These are phyloP conservation scores for Cotesia typhae DNA, from an alignment of 1,140 invertebrate species.

Conservation along the genomic window DNA sequence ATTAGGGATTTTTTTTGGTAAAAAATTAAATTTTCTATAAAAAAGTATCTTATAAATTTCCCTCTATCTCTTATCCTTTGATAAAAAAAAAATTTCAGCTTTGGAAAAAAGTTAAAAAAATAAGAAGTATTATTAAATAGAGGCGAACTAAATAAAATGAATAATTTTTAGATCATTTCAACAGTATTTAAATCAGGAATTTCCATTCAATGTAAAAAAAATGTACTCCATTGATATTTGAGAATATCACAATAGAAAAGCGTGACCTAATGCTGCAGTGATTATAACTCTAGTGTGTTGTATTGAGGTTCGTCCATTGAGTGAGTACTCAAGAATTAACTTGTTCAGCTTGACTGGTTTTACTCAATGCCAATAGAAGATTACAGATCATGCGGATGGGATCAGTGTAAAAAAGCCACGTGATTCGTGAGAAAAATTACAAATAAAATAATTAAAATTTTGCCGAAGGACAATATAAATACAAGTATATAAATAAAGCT, in stretches of 20 bases:
- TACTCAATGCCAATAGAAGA: constrained; percentile 50
- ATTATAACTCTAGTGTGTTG: constrained; percentile 42
- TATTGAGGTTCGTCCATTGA: constrained; percentile 48
- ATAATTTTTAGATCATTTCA: not conserved
- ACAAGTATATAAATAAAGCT: too few species aligned
- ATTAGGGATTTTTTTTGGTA: too few species aligned
- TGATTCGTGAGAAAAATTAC: not conserved
- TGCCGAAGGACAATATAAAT: too few species aligned
- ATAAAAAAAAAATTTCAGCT: too few species aligned
- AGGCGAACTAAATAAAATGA: too few species aligned
- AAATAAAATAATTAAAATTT: too few species aligned
- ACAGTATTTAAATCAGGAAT: constrained; percentile 11
- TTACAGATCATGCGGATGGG: constrained; percentile 40
- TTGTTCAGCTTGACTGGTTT: constrained; percentile 49
- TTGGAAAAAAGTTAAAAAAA: too few species aligned
- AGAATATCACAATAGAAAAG: not conserved
- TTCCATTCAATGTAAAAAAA: not conserved
- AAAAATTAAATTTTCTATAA: too few species aligned
- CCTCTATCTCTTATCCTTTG: too few species aligned
- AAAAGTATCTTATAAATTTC: too few species aligned
- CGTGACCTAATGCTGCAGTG: constrained; percentile 42
- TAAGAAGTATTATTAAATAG: too few species aligned
- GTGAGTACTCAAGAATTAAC: constrained; percentile 50
- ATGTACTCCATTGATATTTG: not conserved
- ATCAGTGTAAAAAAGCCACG: not conserved